Evolutionary conservation across 1,140 invertebrate species (phyloP).

Genomic region (Colletes latitarsis): DNA sequence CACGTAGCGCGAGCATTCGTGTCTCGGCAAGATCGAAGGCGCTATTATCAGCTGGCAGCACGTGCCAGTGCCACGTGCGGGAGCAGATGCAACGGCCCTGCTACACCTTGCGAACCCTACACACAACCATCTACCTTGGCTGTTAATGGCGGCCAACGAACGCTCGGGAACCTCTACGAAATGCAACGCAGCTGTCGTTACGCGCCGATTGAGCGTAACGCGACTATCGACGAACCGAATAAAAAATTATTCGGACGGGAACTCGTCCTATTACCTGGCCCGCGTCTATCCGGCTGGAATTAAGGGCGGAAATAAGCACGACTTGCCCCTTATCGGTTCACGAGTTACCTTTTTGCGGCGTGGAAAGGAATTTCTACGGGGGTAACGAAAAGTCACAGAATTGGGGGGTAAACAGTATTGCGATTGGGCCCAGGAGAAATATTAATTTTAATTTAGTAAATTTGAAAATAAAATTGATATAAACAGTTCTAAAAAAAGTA

Average conservation of each 20-base stretch:
- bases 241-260: not conserved
- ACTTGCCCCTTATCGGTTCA: not conserved
- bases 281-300: not conserved
- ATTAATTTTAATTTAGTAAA: too few relatives aligned
- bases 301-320: not conserved
- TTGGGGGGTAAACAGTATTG: too few relatives aligned
- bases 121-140: conserved; percentile 45
- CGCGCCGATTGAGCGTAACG: conserved; percentile 54
- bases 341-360: not conserved
- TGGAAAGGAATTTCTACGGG: not conserved
- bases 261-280: not conserved
- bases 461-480: too few relatives aligned
- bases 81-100: conserved; percentile 75
- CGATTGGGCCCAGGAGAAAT: too few relatives aligned
- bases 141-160: conserved; percentile 71
- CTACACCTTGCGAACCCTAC: conserved; percentile 76
- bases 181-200: conserved; percentile 63
- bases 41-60: conserved; percentile 78
- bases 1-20: conserved; percentile 32
- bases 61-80: conserved; percentile 76
- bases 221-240: not conserved
- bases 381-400: too few relatives aligned
- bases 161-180: conserved; percentile 61
- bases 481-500: too few relatives aligned
- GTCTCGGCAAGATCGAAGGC: conserved; percentile 44